Evolutionary conservation across 2,797 vertebrate genomes (phyloP).

Genomic region (Rhodeus uyekii): DNA sequence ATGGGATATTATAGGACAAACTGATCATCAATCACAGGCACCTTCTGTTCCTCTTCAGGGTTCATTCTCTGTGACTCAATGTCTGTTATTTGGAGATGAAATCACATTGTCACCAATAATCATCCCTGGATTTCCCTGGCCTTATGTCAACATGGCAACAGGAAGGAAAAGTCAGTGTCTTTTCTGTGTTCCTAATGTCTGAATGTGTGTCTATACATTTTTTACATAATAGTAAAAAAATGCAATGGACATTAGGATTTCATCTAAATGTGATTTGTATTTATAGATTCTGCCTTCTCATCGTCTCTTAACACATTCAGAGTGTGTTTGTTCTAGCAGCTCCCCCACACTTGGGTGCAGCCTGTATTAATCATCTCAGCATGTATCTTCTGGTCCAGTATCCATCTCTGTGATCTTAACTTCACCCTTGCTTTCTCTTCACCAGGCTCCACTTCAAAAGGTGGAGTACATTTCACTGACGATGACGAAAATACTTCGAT

Average conservation of each 20-base stretch:
- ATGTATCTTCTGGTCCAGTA: slow-evolving; percentile 35
- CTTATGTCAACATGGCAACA: slow-evolving; percentile 60
- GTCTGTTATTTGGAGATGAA: slow-evolving; percentile 38
- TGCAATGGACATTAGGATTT: neutral
- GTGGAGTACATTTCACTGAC: slow-evolving; percentile 68
- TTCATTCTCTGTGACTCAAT: neutral
- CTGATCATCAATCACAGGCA: neutral
- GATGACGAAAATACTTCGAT: slow-evolving; percentile 63
- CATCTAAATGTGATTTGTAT: neutral
- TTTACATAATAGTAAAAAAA: no score
- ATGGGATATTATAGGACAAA: neutral
- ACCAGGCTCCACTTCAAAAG: slow-evolving; percentile 73
- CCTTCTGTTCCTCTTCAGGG: slow-evolving; percentile 33
- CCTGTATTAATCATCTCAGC: slow-evolving; percentile 21
- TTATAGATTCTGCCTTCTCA: neutral
- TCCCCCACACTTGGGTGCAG: slow-evolving; percentile 15
- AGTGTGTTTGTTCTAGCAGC: slow-evolving; percentile 22
- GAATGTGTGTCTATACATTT: neutral
- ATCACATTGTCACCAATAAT: slow-evolving; percentile 23
- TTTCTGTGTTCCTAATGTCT: neutral
- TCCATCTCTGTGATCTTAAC: slow-evolving; percentile 11
- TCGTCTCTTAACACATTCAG: neutral
- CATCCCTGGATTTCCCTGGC: slow-evolving; percentile 24
- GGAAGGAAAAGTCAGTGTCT: slow-evolving; percentile 58
- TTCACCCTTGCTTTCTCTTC: neutral